phyloP scores from a whole-genome alignment of 2,888 invertebrate species.

The Lomographa bimaculata region DNA sequence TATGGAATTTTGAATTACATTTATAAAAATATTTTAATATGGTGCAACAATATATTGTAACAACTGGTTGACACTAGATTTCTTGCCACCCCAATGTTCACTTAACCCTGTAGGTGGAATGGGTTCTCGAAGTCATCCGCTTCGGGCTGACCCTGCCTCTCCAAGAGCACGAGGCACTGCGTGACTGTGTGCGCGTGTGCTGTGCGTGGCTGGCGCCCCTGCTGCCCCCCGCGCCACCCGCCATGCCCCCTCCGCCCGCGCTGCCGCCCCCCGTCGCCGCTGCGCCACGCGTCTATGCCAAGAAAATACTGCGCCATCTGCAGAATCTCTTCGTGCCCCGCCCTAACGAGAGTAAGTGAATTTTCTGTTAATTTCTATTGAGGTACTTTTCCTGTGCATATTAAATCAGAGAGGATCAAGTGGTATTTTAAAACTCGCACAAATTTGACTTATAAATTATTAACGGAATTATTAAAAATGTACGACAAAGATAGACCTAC shows the following conservation, averaged over 20 bases:
- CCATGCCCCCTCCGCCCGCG: slow-evolving; percentile 92
- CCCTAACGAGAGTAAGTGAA: slow-evolving; percentile 92
- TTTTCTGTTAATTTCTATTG: no score
- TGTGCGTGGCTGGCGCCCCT: slow-evolving; percentile 98
- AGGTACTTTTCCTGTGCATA: no score
- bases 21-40: no score
- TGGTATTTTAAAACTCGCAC: no score
- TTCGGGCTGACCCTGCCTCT: slow-evolving; percentile 95
- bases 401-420: no score
- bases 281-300: slow-evolving; percentile 94
- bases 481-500: no score
- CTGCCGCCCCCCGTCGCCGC: slow-evolving; percentile 95
- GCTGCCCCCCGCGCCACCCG: slow-evolving; percentile 92
- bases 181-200: slow-evolving; percentile 98
- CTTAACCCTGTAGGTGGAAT: slow-evolving; percentile 91
- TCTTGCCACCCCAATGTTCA: no score
- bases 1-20: no score
- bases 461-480: no score
- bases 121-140: slow-evolving; percentile 94
- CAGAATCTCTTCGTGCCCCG: slow-evolving; percentile 97
- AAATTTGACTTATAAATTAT: no score
- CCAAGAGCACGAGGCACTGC: slow-evolving; percentile 95
- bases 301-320: slow-evolving; percentile 95
- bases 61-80: no score
- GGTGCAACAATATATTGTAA: no score